phyloP scores from a whole-genome alignment of 2,797 vertebrate species.

The Microctenopoma stevenorrisi region DNA sequence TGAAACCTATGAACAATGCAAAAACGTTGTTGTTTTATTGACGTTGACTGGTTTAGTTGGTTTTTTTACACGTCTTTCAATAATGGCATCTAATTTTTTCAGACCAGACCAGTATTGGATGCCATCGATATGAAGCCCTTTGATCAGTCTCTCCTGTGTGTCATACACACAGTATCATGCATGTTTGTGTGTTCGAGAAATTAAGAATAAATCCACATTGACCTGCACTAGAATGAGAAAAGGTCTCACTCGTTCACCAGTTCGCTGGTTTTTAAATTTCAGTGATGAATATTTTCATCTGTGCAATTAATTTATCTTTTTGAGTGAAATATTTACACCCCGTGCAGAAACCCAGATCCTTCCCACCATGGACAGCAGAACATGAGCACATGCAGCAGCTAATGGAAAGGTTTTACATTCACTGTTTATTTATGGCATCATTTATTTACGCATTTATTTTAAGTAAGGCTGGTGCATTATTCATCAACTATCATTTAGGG shows the following conservation, averaged over 20 bases:
- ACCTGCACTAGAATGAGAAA: slow-evolving; percentile 33
- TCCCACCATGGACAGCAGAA: neutral
- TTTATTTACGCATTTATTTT: slow-evolving; percentile 8
- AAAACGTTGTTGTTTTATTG: neutral
- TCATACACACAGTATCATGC: neutral
- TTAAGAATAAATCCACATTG: slow-evolving; percentile 56
- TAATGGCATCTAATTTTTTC: neutral
- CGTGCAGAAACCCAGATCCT: slow-evolving; percentile 14
- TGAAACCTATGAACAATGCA: neutral
- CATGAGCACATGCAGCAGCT: neutral
- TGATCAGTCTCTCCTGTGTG: slow-evolving; percentile 15
- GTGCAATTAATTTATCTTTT: slow-evolving; percentile 40
- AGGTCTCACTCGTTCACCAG: slow-evolving; percentile 37
- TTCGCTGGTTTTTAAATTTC: slow-evolving; percentile 43
- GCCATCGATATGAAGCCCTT: slow-evolving; percentile 10
- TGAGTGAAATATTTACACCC: slow-evolving; percentile 38
- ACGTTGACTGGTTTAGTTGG: neutral
- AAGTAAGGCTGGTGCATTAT: neutral
- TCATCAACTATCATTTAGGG: neutral
- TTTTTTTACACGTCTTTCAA: neutral
- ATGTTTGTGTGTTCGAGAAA: neutral
- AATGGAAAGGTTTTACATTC: neutral
- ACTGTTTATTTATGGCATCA: slow-evolving; percentile 5
- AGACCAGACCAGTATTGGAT: neutral
- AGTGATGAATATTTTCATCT: slow-evolving; percentile 44